These are phyloP conservation scores for Heterohyrax brucei DNA, from an alignment of 2,797 vertebrate genomes.

Conservation along the genomic window DNA sequence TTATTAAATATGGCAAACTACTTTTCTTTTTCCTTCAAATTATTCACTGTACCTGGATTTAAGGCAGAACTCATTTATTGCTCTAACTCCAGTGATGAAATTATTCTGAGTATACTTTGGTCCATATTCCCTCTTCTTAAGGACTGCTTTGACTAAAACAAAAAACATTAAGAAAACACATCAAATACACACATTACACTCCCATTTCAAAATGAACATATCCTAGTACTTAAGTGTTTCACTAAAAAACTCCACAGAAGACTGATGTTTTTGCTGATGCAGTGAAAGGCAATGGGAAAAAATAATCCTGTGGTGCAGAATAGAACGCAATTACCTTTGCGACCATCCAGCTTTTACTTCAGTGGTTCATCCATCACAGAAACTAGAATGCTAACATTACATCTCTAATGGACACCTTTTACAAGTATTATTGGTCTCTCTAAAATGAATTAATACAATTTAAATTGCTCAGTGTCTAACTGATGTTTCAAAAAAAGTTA, in stretches of 20 bases:
- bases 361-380: background rate
- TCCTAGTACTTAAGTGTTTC: background rate
- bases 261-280: conserved; percentile 1
- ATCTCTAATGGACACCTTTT: conserved; percentile 15
- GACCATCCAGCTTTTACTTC: conserved; percentile 23
- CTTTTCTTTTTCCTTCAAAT: background rate
- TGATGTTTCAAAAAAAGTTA: conserved; percentile 58
- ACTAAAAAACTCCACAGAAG: conserved; percentile 41
- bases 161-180: conserved; percentile 73
- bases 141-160: conserved; percentile 96
- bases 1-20: background rate
- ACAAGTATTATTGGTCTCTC: background rate
- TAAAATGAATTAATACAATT: conserved; percentile 45
- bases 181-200: conserved; percentile 39
- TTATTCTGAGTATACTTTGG: conserved; percentile 98
- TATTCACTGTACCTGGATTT: conserved; percentile 95
- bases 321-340: background rate
- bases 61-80: conserved; percentile 99
- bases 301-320: conserved; percentile 30
- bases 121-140: conserved; percentile 99
- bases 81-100: conserved; percentile 99
- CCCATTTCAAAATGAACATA: conserved; percentile 48
- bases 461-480: conserved; percentile 52
- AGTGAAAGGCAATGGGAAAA: background rate
- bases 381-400: conserved; percentile 37